Evolutionary conservation across 2,888 invertebrate genomes (phyloP), one percentile per base, ranked within the genome.

Genomic region (Anoplius nigerrimus): DNA sequence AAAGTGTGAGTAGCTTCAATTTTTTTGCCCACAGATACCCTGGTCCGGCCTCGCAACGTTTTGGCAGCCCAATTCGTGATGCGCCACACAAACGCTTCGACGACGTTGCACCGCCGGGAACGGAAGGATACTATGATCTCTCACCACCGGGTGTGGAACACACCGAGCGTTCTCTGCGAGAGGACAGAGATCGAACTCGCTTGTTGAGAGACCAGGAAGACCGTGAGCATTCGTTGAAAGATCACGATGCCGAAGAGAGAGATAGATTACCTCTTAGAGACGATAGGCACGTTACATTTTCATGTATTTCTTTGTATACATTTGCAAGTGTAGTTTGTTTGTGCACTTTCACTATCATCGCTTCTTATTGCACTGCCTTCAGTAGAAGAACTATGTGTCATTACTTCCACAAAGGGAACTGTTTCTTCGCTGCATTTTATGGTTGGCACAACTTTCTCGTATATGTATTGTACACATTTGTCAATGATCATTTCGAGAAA

Each of bases 91-190:
- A 89, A 78, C 80, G 88, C 61, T 88, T 88, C 66, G 89, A 89
- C 43, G 89, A 89, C 51, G 86, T 89, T 6, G 88, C 87, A 11
- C 89, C 89, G 6, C 89, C 89, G 4, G 88, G 88, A 15, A 92
- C 93, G 0, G 91, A 91, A 58, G 88, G 88, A 2, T 88, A 88
- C 72, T 88, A 88, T 65, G 88, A 88, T 58, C 74, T 88, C 0
- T 86, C 88, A 24, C 88, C 88, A 6, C 87, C 88, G 2, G 88
- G 88, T 34, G 85, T 88, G 22, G 88, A 88, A 71, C 85, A 86
- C 75, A 79, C 84, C 22, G 86, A 88, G 27, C 84, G 84, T 63
- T 74, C 82, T 1, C 53, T 77, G 8, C 77, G 84, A 2, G 85
- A 85, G 8, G 85, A 86, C 66, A 81, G 85, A 6, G 85, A 84